Base-by-base conservation (phyloP, 2,888 invertebrate species). In the Drosophila prolongata region DNA sequence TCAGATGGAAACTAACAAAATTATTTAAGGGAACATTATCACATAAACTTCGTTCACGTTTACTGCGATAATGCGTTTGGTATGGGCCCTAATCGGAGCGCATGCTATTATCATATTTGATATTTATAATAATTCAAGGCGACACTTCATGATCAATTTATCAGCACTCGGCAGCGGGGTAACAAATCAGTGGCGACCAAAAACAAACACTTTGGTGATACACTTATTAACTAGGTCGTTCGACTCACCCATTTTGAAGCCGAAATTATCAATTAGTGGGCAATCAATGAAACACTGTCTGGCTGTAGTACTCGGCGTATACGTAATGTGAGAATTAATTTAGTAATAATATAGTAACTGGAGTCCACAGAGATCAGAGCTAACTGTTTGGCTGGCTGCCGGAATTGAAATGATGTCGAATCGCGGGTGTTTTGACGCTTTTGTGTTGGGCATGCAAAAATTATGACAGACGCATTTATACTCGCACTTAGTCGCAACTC, bases 201-300 rank as follows among this genome's bases (percentile, higher is more conserved):
- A 54, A 34, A 37, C 9, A 40, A 40, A n/a, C 30, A 54, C 34
- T 13, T 10, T 44, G 34, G 27, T 27, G 16, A 42, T 35, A 42
- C 50, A 37, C 56, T 61, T 57, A 53, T 44, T 54, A 55, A 16
- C 14, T 77, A 47, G 50, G 71, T 55, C 44, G 53, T 8, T 13
- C 16, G 19, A 89, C 82, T 83, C 65, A 83, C 82, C 86, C 82
- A 83, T 83, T 81, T 72, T 81, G 35, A 5, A 35, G 74, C 56
- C 60, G 16, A 59, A 61, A 44, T 72, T 44, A 56, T 52, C 42
- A 73, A 69, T 69, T 61, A 65, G 27, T 57, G 44, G 61, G 58
- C 60, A 37, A 68, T 42, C 54, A 67, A 43, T 46, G 50, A 58
- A 72, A 53, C 61, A 44, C 43, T 46, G 9, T 40, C 16, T 54